phyloP scores from a whole-genome alignment of 1,140 invertebrate species.

The Meloidogyne floridensis region DNA sequence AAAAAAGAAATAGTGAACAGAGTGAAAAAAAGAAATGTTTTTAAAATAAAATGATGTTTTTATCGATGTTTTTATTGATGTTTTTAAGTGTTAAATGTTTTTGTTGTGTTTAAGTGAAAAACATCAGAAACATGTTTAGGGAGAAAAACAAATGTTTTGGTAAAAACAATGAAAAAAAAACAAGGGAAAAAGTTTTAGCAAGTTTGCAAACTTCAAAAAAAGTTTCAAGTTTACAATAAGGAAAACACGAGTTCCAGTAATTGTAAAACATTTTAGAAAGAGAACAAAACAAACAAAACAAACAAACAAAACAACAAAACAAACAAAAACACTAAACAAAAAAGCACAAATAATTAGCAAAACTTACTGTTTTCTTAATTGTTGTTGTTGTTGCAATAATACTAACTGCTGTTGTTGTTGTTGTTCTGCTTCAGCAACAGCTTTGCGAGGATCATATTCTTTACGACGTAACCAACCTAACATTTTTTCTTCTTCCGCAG shows the following conservation, averaged over 20 bases:
- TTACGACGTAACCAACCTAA: constrained; percentile 53
- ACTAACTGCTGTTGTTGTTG: constrained; percentile 52
- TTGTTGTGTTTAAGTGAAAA: too few relatives aligned
- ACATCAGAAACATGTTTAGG: too few relatives aligned
- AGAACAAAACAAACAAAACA: not conserved
- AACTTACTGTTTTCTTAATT: constrained; percentile 38
- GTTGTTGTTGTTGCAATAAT: constrained; percentile 43
- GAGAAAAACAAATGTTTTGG: too few relatives aligned
- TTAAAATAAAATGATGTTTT: not conserved
- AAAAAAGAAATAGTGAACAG: too few relatives aligned
- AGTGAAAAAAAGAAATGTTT: not conserved
- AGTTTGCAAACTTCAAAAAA: too few relatives aligned
- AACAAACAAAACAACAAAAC: not conserved
- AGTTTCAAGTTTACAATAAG: too few relatives aligned
- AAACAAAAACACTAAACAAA: not conserved
- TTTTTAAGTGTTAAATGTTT: too few relatives aligned
- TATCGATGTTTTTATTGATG: too few relatives aligned
- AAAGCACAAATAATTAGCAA: not conserved
- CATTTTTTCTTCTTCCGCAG: constrained; percentile 47
- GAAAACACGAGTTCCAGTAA: not conserved
- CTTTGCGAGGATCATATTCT: constrained; percentile 50
- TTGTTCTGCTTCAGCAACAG: constrained; percentile 48
- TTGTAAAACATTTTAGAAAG: not conserved
- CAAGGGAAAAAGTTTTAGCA: too few relatives aligned
- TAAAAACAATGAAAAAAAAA: too few relatives aligned